Percentiles rank a stretch among this genome's conserved stretches.
These are phyloP conservation scores for Ovibos moschatus DNA, from an alignment of 2,113 vertebrate genomes.

Conservation along the genomic window DNA sequence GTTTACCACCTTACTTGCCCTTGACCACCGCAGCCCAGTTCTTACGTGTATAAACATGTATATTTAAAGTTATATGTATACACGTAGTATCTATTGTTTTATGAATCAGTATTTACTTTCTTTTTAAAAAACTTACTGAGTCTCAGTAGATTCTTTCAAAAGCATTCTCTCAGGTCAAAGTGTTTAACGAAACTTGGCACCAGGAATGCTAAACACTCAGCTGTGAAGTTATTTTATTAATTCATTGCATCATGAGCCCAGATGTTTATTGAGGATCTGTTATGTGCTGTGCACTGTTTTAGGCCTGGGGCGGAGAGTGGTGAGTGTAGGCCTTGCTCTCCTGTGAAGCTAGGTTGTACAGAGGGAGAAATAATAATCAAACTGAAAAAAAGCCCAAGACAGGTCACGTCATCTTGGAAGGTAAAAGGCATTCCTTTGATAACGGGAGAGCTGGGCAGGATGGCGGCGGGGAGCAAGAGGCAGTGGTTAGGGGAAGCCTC, in stretches of 20 bases:
- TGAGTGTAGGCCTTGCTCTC: background rate
- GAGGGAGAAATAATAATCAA: background rate
- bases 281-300: background rate
- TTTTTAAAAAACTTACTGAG: background rate
- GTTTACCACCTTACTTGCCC: background rate
- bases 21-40: background rate
- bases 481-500: background rate
- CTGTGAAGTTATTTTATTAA: background rate
- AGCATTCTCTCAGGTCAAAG: background rate
- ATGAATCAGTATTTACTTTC: background rate
- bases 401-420: background rate
- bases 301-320: background rate
- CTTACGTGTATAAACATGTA: background rate
- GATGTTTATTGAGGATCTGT: background rate
- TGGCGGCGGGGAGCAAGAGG: background rate
- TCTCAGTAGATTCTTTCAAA: background rate
- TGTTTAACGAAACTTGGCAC: background rate
- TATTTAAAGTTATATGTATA: background rate
- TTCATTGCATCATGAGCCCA: fast-evolving
- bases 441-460: background rate
- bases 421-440: background rate
- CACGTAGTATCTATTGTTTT: background rate
- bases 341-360: background rate
- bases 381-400: background rate
- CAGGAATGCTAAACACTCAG: background rate